Evolutionary conservation across 2,113 vertebrate genomes (phyloP).

Genomic region (Azemiops feae): DNA sequence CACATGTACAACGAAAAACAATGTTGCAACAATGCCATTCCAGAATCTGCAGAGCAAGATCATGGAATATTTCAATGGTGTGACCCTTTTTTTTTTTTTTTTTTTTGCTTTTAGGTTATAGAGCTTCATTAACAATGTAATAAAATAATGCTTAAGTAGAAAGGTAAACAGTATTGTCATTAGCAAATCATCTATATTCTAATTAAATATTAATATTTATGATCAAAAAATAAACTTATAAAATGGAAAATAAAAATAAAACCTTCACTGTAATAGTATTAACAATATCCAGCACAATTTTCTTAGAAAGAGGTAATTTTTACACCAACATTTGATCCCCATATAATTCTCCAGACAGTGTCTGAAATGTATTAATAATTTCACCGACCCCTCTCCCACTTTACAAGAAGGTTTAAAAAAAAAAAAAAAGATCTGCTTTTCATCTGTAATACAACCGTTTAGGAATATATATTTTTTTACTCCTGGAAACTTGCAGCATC

Average conservation of each 20-base stretch:
- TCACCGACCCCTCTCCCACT: not conserved
- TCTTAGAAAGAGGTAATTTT: conserved; percentile 54
- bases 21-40: conserved; percentile 40
- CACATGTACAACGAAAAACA: conserved; percentile 24
- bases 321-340: conserved; percentile 61
- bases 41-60: conserved; percentile 25
- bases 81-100: not conserved
- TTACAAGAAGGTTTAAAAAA: conserved; percentile 14
- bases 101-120: conserved; percentile 36
- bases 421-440: conserved; percentile 27
- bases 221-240: conserved; percentile 44
- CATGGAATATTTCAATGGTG: conserved; percentile 25
- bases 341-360: conserved; percentile 39
- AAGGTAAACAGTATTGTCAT: conserved; percentile 75
- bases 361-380: conserved; percentile 27
- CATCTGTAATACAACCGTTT: conserved; percentile 2
- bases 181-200: conserved; percentile 60
- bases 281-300: conserved; percentile 62
- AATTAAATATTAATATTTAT: conserved; percentile 53
- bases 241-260: conserved; percentile 37
- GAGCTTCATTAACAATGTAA: conserved; percentile 38
- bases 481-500: conserved; percentile 3
- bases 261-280: conserved; percentile 48
- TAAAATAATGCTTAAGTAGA: conserved; percentile 64
- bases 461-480: not conserved